These are phyloP conservation scores for Sylvilagus floridanus DNA, from an alignment of 2,797 vertebrate genomes.

Conservation along the genomic window DNA sequence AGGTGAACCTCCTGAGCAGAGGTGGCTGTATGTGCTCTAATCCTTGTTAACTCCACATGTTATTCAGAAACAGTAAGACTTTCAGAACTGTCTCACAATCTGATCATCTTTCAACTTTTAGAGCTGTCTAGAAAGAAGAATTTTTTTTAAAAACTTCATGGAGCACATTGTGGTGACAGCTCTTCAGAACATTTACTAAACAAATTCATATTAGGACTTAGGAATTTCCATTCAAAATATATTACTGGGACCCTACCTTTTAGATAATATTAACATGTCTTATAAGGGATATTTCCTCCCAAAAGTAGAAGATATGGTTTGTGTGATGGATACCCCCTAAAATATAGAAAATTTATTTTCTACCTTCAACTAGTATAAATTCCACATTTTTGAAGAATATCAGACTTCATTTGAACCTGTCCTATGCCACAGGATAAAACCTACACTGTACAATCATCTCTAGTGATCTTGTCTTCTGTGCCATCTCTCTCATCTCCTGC, in stretches of 20 bases:
- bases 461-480: rapidly evolving
- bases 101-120: neutral
- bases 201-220: neutral
- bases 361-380: neutral
- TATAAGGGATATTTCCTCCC: neutral
- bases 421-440: neutral
- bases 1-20: neutral
- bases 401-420: neutral
- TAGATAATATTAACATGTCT: neutral
- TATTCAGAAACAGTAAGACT: neutral
- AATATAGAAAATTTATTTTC: neutral
- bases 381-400: neutral
- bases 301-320: neutral
- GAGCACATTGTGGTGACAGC: neutral
- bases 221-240: neutral
- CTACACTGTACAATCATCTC: neutral
- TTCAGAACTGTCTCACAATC: neutral
- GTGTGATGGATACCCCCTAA: neutral
- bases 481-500: neutral
- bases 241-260: no score
- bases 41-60: neutral
- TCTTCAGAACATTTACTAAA: slow-evolving; percentile 26
- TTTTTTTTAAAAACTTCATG: neutral
- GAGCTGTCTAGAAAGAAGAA: neutral
- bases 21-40: neutral